Evolutionary conservation across 1,140 invertebrate genomes (phyloP), one percentile per base, ranked within the genome.

Genomic region (Trypoxylus dichotomus): DNA sequence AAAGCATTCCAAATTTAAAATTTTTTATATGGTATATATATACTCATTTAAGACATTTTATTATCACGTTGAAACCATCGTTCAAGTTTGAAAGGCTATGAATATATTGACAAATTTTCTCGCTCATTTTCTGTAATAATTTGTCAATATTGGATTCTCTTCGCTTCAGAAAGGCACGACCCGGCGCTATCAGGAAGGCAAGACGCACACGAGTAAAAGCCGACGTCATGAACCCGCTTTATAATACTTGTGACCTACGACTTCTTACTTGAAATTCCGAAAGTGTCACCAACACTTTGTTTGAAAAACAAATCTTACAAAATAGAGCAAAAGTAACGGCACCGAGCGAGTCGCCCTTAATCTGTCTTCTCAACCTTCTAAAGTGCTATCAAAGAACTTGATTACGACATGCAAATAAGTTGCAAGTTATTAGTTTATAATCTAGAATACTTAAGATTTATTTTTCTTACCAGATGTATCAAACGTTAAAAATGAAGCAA

Each of bases 241-340:
- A 77, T 83, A 84, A 82, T 83, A 82, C 80, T 77, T 80, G 81
- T 84, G 83, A 84, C 83, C 83, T 84, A 84, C 82, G 82, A 78
- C 21, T 68, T 43, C 60, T 54, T 78, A 82, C 80, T 84, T 84
- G 81, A 84, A 82, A 83, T 84, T 84, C 83, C 72, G 77, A 77
- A 80, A 79, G 80, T 80, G 82, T 79, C 54, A 60, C 27, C 78
- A 79, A 80, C 83, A 83, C 82, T 84, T 83, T 83, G 81, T 82
- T 82, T 82, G 80, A 82, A 84, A 84, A 83, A 83, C 82, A 84
- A 84, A 84, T 84, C 83, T 82, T 79, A 24, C 82, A 79, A 83
- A 83, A 83, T 83, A 83, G 79, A 81, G 79, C 80, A 82, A 82
- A 83, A 84, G 80, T 81, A 68, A 68, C 60, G 60, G 0, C 3